Evolutionary conservation across 1,140 invertebrate species (phyloP).

Genomic region (Pemphigus obesinymphae): DNA sequence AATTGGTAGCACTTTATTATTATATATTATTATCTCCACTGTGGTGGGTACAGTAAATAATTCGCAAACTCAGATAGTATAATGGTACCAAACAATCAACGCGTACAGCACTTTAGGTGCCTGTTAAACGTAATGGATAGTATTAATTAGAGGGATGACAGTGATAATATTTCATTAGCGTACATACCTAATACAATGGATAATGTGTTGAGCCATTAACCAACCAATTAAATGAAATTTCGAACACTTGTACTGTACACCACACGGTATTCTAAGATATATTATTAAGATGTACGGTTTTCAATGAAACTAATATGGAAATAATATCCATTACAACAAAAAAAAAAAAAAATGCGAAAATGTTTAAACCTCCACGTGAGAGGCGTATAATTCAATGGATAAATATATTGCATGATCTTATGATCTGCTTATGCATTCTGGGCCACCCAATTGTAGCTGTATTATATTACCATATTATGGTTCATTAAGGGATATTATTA

Average conservation of each 20-base stretch:
- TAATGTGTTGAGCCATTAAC: neutral
- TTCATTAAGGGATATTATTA: conserved; percentile 28
- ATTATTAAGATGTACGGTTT: too few species aligned
- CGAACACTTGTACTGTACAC: too few species aligned
- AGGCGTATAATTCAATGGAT: too few species aligned
- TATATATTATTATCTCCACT: too few species aligned
- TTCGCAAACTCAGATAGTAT: too few species aligned
- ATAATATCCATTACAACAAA: too few species aligned
- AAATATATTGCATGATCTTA: neutral
- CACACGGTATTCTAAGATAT: too few species aligned
- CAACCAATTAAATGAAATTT: neutral
- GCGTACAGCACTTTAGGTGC: neutral
- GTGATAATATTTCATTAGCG: neutral
- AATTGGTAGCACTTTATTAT: too few species aligned
- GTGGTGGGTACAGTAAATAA: too few species aligned
- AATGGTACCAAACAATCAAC: conserved; percentile 10
- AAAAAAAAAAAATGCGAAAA: too few species aligned
- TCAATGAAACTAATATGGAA: too few species aligned
- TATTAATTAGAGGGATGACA: conserved; percentile 3
- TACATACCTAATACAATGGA: neutral
- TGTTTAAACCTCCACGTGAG: too few species aligned
- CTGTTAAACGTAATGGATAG: neutral
- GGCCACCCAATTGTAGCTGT: neutral
- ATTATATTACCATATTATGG: neutral
- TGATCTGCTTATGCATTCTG: neutral